These are phyloP conservation scores for Gephyroberyx darwinii DNA, from an alignment of 2,797 vertebrate species.

Conservation along the genomic window DNA sequence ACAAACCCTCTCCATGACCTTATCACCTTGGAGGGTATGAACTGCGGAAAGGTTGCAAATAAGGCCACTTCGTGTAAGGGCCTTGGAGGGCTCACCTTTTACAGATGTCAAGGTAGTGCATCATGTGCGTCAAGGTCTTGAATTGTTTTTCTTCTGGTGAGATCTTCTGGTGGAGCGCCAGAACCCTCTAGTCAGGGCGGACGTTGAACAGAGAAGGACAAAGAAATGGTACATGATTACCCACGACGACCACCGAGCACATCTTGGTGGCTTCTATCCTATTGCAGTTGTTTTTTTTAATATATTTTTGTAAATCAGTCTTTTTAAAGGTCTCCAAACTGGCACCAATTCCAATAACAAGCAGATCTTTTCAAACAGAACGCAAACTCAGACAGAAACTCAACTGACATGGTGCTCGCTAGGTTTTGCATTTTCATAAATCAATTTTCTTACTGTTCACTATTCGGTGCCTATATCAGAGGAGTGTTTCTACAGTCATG, in stretches of 20 bases:
- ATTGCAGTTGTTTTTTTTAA: slow-evolving; percentile 43
- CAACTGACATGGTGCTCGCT: slow-evolving; percentile 82
- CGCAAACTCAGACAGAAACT: slow-evolving; percentile 37
- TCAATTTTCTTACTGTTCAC: slow-evolving; percentile 84
- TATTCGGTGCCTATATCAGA: slow-evolving; percentile 87
- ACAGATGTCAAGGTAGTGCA: neutral
- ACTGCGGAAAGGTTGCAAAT: neutral
- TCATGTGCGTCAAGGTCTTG: neutral
- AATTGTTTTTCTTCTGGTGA: neutral
- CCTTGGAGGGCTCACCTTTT: neutral
- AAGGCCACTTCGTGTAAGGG: neutral
- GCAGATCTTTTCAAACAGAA: slow-evolving; percentile 51
- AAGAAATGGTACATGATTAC: neutral
- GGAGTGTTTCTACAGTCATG: slow-evolving; percentile 81
- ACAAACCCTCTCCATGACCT: slow-evolving; percentile 78
- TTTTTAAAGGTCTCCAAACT: slow-evolving; percentile 56
- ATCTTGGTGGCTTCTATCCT: slow-evolving; percentile 4
- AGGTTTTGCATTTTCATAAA: slow-evolving; percentile 86
- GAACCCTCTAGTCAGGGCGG: neutral
- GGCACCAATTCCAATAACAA: slow-evolving; percentile 55
- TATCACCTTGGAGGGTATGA: slow-evolving; percentile 13
- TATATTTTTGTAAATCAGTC: slow-evolving; percentile 72
- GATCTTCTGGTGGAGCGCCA: neutral
- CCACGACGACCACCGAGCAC: neutral
- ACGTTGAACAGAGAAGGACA: slow-evolving; percentile 3